Evolutionary conservation across 1,140 invertebrate species (phyloP).

Genomic region (Neodiprion pinetum): DNA sequence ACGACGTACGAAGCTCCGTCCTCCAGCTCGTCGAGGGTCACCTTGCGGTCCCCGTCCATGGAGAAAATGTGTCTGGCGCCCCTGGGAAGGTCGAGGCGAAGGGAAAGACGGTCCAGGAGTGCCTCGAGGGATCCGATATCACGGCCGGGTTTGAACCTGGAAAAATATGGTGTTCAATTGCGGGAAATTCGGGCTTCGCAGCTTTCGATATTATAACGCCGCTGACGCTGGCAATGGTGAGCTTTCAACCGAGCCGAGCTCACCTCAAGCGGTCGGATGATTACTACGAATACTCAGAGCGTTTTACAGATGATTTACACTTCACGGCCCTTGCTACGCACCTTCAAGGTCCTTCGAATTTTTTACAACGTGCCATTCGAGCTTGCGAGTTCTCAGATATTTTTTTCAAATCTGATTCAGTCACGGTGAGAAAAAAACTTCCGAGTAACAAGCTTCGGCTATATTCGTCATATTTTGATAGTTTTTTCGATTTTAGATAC

Average conservation of each 20-base stretch:
- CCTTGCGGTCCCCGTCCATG: constrained; percentile 85
- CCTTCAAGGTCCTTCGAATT: no score
- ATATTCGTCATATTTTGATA: no score
- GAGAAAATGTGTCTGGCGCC: constrained; percentile 91
- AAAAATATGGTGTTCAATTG: neutral
- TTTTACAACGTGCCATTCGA: no score
- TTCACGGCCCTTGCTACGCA: no score
- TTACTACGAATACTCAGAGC: no score
- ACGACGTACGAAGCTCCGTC: constrained; percentile 91
- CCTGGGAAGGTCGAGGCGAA: constrained; percentile 81
- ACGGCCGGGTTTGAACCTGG: constrained; percentile 80
- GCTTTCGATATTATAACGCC: neutral
- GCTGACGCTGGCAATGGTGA: neutral
- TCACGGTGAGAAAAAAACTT: no score
- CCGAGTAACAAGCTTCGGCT: no score
- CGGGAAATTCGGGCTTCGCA: neutral
- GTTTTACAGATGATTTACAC: no score
- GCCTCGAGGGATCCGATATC: constrained; percentile 88
- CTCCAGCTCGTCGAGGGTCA: constrained; percentile 84
- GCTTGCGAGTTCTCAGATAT: no score
- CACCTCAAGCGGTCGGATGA: neutral
- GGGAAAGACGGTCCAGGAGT: constrained; percentile 82
- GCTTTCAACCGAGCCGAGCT: neutral
- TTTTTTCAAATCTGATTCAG: no score
- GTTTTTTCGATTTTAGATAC: no score